Conservation (phyloP, 2,888 invertebrate genomes). For the Apamea anceps region DNA sequence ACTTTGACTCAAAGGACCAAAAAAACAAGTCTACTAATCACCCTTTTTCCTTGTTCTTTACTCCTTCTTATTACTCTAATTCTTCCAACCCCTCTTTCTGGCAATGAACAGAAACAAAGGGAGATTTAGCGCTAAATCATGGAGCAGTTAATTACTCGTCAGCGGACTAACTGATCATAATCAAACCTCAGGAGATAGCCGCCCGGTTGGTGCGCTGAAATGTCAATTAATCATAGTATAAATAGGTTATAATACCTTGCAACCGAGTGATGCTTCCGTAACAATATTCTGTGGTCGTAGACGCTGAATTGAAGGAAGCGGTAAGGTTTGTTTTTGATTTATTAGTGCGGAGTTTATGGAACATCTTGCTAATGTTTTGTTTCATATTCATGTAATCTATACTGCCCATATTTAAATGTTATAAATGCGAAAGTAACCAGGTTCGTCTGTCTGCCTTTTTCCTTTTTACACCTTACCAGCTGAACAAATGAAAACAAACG, state of each 20-base stretch:
- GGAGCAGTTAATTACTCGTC: constrained; percentile 55
- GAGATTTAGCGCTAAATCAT: constrained; percentile 44
- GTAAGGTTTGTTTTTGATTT: neutral
- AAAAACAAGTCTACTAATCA: neutral
- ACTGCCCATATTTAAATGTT: too few species aligned
- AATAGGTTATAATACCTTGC: constrained; percentile 72
- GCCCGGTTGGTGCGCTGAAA: constrained; percentile 65
- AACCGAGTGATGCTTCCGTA: constrained; percentile 63
- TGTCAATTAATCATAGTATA: constrained; percentile 76
- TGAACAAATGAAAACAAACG: neutral
- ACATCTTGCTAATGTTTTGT: neutral
- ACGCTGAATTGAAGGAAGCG: constrained; percentile 48
- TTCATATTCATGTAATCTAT: too few species aligned
- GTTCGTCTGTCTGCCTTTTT: too few species aligned
- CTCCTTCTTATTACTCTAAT: neutral
- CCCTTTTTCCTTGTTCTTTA: neutral
- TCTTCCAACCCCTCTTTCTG: constrained; percentile 22
- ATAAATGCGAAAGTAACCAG: too few species aligned
- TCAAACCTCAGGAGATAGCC: constrained; percentile 69
- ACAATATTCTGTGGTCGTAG: constrained; percentile 66
- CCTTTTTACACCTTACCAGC: neutral
- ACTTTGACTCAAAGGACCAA: neutral
- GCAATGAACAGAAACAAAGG: constrained; percentile 39
- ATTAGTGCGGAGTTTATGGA: neutral
- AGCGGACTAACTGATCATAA: constrained; percentile 50